phyloP scores from a whole-genome alignment of 2,113 vertebrate genomes.

The Campylorhamphus procurvoides region DNA sequence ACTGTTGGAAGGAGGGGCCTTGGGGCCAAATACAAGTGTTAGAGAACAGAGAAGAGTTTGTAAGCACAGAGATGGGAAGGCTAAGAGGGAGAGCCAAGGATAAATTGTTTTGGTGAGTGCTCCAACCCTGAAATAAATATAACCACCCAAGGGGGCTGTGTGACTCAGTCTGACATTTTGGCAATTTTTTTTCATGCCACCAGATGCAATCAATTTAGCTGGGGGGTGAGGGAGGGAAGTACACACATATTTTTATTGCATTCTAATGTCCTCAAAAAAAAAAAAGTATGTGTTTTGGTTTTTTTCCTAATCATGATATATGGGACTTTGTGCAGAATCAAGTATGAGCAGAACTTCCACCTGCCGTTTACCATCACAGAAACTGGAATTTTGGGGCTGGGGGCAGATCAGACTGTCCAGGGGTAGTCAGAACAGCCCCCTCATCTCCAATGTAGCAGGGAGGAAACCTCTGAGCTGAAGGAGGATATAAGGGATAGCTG shows the following conservation, averaged over 20 bases:
- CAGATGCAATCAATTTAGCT: slow-evolving; percentile 67
- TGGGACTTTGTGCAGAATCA: not conserved
- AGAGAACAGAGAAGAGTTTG: not conserved
- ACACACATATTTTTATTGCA: slow-evolving; percentile 34
- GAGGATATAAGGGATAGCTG: not conserved
- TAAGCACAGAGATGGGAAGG: slow-evolving; percentile 25
- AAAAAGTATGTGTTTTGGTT: not conserved
- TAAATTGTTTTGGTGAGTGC: slow-evolving; percentile 65
- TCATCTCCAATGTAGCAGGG: not conserved
- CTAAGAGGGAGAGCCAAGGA: slow-evolving; percentile 50
- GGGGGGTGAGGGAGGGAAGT: not conserved
- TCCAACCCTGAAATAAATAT: slow-evolving; percentile 67
- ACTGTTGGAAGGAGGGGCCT: not conserved
- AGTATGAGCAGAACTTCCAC: slow-evolving; percentile 4
- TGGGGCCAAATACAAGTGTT: not conserved
- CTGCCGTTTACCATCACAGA: not conserved
- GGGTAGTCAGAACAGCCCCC: not conserved
- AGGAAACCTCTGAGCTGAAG: not conserved
- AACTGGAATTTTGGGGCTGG: not conserved
- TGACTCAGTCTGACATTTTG: slow-evolving; percentile 68
- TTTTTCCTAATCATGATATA: not conserved
- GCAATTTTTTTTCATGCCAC: slow-evolving; percentile 59
- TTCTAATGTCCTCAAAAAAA: not conserved
- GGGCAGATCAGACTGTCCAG: not conserved
- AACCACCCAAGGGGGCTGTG: slow-evolving; percentile 66